A percentile compares a stretch with the other conserved stretches of the same genome.
phyloP scores from a whole-genome alignment of 92 coral and sea anemone genomes.

The Parazoanthus atlanticus region DNA sequence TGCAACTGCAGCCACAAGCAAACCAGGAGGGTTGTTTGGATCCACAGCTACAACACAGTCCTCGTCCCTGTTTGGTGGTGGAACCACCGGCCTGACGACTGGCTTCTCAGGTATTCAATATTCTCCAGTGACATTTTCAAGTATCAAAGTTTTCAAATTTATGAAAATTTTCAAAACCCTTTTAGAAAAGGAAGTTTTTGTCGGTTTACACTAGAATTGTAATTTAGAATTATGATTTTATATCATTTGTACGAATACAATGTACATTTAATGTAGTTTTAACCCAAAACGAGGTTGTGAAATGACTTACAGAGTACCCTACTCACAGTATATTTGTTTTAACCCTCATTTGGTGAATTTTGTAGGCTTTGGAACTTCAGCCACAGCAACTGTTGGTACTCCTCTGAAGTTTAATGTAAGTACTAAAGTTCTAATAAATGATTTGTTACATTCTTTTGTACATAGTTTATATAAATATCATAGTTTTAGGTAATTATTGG shows the following conservation, averaged over 20 bases:
- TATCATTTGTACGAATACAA: too few species aligned
- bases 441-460: too few species aligned
- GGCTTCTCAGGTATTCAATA: conserved; percentile 22
- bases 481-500: too few species aligned
- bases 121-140: neutral
- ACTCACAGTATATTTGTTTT: too few species aligned
- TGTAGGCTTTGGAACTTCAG: conserved; percentile 66
- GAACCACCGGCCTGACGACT: neutral
- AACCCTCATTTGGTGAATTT: neutral
- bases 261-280: too few species aligned
- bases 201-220: too few species aligned
- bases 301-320: too few species aligned
- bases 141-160: neutral
- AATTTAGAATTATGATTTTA: too few species aligned
- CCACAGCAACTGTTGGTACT: conserved; percentile 69
- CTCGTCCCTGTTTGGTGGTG: conserved; percentile 36
- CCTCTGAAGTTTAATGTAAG: conserved; percentile 86
- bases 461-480: too few species aligned
- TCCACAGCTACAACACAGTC: conserved; percentile 33
- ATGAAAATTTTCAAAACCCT: too few species aligned
- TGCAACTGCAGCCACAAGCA: conserved; percentile 9
- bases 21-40: conserved; percentile 41
- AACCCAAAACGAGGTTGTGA: too few species aligned
- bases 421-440: neutral
- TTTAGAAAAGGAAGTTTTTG: too few species aligned